Conservation (phyloP, 2,113 vertebrate genomes). For the Spea bombifrons region DNA sequence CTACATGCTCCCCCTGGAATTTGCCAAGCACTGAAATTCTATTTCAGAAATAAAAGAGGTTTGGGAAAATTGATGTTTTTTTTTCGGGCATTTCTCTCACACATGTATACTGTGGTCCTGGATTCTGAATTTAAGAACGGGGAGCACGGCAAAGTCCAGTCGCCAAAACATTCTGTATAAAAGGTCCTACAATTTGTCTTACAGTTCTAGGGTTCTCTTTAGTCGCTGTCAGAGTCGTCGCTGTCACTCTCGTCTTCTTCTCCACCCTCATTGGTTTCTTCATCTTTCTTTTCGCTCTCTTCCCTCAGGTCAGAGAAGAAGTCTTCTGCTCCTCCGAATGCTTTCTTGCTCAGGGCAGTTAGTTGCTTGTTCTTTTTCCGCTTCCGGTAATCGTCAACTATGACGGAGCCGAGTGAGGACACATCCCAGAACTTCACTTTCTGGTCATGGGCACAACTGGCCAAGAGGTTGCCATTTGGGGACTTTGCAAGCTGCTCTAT, state of each 20-base stretch:
- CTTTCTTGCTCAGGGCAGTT: constrained; percentile 81
- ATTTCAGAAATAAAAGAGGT: too few species aligned
- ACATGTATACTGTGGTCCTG: too few species aligned
- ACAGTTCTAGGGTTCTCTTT: not conserved
- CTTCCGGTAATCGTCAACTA: constrained; percentile 81
- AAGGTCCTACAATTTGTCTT: too few species aligned
- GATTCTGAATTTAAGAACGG: too few species aligned
- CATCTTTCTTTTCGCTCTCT: constrained; percentile 40
- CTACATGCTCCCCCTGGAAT: too few species aligned
- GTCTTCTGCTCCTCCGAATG: constrained; percentile 70
- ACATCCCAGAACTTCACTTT: constrained; percentile 93
- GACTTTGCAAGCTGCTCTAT: constrained; percentile 81
- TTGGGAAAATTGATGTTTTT: too few species aligned
- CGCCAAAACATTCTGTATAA: too few species aligned
- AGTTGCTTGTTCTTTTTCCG: constrained; percentile 78
- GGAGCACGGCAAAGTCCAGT: too few species aligned
- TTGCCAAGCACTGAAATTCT: too few species aligned
- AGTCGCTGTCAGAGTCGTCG: constrained; percentile 49
- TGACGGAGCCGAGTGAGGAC: constrained; percentile 61
- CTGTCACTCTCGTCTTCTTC: constrained; percentile 23
- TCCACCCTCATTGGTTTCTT: constrained; percentile 6
- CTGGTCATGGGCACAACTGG: constrained; percentile 88
- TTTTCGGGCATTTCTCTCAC: too few species aligned
- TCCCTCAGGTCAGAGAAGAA: constrained; percentile 79
- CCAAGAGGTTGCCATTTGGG: constrained; percentile 71